Percentiles rank a stretch among this genome's conserved stretches.
Conservation (phyloP, 1,140 invertebrate species). For the Amphibalanus amphitrite region DNA sequence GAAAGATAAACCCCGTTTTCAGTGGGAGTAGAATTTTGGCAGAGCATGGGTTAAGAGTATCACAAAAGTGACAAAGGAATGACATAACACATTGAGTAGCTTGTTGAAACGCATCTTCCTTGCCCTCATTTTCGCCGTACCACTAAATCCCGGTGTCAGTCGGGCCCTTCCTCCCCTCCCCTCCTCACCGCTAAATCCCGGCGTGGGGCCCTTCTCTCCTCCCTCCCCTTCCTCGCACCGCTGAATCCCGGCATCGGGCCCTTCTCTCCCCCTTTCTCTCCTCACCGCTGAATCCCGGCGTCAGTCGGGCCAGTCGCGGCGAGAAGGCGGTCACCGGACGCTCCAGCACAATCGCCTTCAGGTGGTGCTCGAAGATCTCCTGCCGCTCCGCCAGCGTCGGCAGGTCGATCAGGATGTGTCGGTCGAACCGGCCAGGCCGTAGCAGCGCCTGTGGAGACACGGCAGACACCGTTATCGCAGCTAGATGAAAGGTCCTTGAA, state of each 20-base stretch:
- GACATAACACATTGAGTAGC: no score
- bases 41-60: no score
- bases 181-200: conserved; percentile 59
- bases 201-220: conserved; percentile 36
- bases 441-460: conserved; percentile 76
- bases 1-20: no score
- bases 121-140: no score
- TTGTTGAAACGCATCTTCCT: no score
- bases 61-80: no score
- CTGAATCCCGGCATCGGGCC: no score
- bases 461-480: no score
- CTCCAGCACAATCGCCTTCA: conserved; percentile 62
- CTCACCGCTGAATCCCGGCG: conserved; percentile 70
- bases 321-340: conserved; percentile 45
- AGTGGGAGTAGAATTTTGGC: no score
- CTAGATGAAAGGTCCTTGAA: no score
- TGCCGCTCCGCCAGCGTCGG: conserved; percentile 73
- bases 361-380: conserved; percentile 86
- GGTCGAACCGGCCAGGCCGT: conserved; percentile 85
- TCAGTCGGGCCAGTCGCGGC: conserved; percentile 57
- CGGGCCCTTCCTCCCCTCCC: conserved; percentile 21
- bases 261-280: conserved; percentile 19
- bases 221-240: conserved; percentile 37
- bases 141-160: no score
- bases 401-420: conserved; percentile 89